These are phyloP conservation scores for Spea bombifrons DNA, from an alignment of 2,113 vertebrate genomes.

Conservation along the genomic window DNA sequence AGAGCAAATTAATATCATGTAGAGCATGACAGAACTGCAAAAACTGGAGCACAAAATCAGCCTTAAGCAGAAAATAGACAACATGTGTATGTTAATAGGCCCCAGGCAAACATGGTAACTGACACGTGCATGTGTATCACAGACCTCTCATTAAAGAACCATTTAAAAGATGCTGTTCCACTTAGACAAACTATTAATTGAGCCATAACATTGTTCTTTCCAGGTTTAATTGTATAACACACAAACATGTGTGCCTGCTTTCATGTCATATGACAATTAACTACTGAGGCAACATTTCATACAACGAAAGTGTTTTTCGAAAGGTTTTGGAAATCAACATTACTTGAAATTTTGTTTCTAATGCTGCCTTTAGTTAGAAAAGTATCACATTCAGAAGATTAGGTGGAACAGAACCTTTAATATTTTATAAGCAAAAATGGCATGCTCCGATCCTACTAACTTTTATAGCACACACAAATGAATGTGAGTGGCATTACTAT, in stretches of 20 bases:
- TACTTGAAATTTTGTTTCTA: too few species aligned
- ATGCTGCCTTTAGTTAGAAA: too few species aligned
- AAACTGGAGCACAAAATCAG: background rate
- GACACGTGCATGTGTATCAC: background rate
- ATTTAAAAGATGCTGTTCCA: background rate
- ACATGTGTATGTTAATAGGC: background rate
- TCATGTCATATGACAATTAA: too few species aligned
- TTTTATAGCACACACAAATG: conserved; percentile 12
- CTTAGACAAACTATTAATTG: too few species aligned
- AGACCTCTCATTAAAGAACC: background rate
- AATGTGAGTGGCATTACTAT: background rate
- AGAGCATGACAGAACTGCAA: background rate
- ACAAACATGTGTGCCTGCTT: too few species aligned
- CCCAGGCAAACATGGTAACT: background rate
- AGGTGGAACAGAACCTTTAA: too few species aligned
- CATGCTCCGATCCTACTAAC: conserved; percentile 6
- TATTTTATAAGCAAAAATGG: background rate
- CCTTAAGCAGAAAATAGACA: background rate
- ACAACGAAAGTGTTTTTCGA: too few species aligned
- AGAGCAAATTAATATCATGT: conserved; percentile 4
- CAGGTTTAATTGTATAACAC: too few species aligned
- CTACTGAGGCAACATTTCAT: too few species aligned
- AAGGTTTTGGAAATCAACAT: too few species aligned
- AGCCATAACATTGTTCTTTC: too few species aligned
- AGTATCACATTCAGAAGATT: too few species aligned